phyloP scores from a whole-genome alignment of 53 echinoderm and acorn worm genomes.

The Zoroaster sp. region DNA sequence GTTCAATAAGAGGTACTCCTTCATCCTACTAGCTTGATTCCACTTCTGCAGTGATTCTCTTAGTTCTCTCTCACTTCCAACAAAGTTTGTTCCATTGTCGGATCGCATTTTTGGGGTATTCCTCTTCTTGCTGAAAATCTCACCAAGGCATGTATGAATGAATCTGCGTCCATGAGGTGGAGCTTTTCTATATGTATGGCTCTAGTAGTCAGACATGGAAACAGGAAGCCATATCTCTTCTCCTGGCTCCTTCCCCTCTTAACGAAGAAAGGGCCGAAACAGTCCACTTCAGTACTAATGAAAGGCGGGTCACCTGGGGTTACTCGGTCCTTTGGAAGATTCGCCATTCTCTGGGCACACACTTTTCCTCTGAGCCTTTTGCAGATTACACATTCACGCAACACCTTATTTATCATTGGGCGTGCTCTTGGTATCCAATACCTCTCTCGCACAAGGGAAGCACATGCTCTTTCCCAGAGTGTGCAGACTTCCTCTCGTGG shows the following conservation, averaged over 20 bases:
- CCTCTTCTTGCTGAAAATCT: conserved; percentile 51
- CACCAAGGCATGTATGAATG: conserved; percentile 37
- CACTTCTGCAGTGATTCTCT: conserved; percentile 13
- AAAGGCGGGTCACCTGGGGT: conserved; percentile 47
- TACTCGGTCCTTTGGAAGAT: conserved; percentile 37
- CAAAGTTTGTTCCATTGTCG: conserved; percentile 83
- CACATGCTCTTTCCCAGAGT: conserved; percentile 52
- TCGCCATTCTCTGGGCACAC: conserved; percentile 45
- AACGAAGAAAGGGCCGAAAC: conserved; percentile 34
- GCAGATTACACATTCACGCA: conserved; percentile 39
- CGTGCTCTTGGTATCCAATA: conserved; percentile 40
- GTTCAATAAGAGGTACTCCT: background rate
- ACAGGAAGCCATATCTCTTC: conserved; percentile 40
- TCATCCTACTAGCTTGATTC: background rate
- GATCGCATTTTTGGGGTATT: background rate
- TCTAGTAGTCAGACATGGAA: conserved; percentile 50
- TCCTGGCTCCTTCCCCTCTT: conserved; percentile 33
- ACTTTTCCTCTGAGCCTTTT: background rate
- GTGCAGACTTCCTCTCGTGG: conserved; percentile 39
- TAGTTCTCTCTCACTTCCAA: conserved; percentile 70
- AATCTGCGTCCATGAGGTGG: conserved; percentile 25
- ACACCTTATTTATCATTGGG: conserved; percentile 10
- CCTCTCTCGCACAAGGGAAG: conserved; percentile 14
- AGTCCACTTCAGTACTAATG: conserved; percentile 31
- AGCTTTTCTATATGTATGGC: conserved; percentile 45